A percentile compares a stretch with the other conserved stretches of the same genome.
Conservation (phyloP, 2,797 vertebrate genomes). For the Epinephelus malabaricus region DNA sequence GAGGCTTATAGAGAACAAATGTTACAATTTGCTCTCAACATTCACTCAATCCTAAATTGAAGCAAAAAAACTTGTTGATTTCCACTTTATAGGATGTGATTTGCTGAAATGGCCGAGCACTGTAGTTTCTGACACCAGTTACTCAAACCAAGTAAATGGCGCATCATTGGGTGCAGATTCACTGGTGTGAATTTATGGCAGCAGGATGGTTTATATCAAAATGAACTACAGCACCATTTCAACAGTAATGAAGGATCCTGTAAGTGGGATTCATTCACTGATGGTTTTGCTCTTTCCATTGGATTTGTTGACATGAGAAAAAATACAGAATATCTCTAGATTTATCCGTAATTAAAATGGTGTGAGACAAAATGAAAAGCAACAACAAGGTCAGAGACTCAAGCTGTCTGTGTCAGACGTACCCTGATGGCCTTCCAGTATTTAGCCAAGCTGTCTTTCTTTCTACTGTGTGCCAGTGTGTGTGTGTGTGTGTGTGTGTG, state of each 20-base stretch:
- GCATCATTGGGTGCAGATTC: not conserved
- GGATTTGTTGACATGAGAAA: no score
- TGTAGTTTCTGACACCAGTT: not conserved
- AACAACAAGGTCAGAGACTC: slow-evolving; percentile 17
- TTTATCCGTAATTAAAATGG: not conserved
- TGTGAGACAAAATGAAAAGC: slow-evolving; percentile 2
- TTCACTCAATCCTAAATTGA: no score
- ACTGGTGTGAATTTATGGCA: not conserved
- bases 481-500: not conserved
- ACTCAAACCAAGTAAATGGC: not conserved
- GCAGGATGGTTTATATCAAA: not conserved
- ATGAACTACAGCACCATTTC: not conserved
- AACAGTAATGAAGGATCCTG: not conserved
- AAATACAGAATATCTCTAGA: not conserved
- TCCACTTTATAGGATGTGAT: not conserved
- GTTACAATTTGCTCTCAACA: no score
- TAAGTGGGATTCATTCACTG: not conserved
- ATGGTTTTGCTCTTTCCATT: not conserved
- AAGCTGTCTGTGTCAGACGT: slow-evolving; percentile 19
- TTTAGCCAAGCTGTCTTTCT: slow-evolving; percentile 1
- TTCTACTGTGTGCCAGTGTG: no score
- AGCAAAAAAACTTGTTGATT: no score
- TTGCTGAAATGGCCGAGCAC: not conserved
- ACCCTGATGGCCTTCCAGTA: slow-evolving; percentile 7
- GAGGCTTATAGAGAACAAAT: no score